A percentile compares a stretch with the other conserved stretches of the same genome.
Evolutionary conservation across 2,888 invertebrate species (phyloP).

Genomic region (Drosophila tanythrix): DNA sequence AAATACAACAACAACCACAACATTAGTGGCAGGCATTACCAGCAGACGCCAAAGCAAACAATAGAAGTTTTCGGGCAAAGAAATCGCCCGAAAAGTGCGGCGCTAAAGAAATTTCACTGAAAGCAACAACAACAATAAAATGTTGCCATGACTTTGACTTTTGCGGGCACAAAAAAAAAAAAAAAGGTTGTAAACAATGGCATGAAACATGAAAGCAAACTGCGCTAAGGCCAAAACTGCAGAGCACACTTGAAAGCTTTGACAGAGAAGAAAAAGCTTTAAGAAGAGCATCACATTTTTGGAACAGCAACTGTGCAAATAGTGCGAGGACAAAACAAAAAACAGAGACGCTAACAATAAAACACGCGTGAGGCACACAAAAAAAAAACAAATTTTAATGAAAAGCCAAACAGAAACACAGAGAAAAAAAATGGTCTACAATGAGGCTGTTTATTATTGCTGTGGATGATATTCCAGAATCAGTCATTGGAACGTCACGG

Average conservation of each 20-base stretch:
- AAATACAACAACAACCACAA: constrained; percentile 5
- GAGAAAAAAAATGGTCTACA: constrained; percentile 29
- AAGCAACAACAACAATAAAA: constrained; percentile 41
- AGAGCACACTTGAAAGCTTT: constrained; percentile 24
- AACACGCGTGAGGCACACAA: constrained; percentile 29
- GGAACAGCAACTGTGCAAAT: constrained; percentile 65
- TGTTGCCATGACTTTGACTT: constrained; percentile 75
- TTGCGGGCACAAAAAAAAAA: constrained; percentile 43
- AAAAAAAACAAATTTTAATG: constrained; percentile 63
- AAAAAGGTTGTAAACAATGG: constrained; percentile 46
- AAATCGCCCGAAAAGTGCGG: constrained; percentile 39
- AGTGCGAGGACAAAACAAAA: constrained; percentile 46
- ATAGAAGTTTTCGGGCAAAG: constrained; percentile 59
- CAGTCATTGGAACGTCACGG: constrained; percentile 77
- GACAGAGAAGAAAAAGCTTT: constrained; percentile 17
- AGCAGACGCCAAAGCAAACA: constrained; percentile 44
- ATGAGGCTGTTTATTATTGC: constrained; percentile 52
- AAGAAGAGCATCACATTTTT: constrained; percentile 16
- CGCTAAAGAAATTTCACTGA: constrained; percentile 65
- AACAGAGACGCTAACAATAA: constrained; percentile 25
- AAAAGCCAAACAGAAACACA: constrained; percentile 58
- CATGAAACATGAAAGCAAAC: constrained; percentile 43
- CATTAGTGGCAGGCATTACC: constrained; percentile 10
- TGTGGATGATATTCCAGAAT: constrained; percentile 60
- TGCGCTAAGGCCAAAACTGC: constrained; percentile 36